phyloP scores from a whole-genome alignment of 2,113 vertebrate species.

The Anoplopoma fimbria region DNA sequence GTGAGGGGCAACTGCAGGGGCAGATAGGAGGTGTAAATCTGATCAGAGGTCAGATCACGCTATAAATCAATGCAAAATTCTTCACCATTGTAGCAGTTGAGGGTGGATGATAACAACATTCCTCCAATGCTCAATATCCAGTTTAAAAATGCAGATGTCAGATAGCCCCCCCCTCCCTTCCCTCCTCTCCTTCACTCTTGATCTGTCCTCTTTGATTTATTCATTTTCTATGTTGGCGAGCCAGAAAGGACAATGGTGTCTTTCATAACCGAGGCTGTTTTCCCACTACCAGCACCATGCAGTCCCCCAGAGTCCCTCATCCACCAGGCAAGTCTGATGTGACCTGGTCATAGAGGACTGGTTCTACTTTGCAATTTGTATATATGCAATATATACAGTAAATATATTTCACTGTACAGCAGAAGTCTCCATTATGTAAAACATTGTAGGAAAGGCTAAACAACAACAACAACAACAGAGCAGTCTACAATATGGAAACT shows the following conservation, averaged over 20 bases:
- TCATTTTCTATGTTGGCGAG: constrained; percentile 79
- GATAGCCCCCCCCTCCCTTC: constrained; percentile 40
- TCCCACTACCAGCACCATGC: constrained; percentile 71
- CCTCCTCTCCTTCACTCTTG: constrained; percentile 69
- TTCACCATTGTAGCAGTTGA: constrained; percentile 29
- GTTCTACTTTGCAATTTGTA: constrained; percentile 26
- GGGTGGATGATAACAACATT: constrained; percentile 69
- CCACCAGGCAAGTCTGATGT: constrained; percentile 52
- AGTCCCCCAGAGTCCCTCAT: constrained; percentile 66
- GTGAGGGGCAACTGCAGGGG: neutral
- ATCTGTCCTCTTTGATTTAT: constrained; percentile 82
- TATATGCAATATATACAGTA: neutral
- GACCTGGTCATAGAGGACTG: constrained; percentile 60
- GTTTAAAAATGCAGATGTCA: constrained; percentile 80
- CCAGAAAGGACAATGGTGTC: constrained; percentile 74
- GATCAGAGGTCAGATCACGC: constrained; percentile 36
- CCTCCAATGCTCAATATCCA: constrained; percentile 54
- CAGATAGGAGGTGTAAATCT: constrained; percentile 25
- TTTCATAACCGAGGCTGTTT: constrained; percentile 72
- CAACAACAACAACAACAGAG: neutral
- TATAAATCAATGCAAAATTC: constrained; percentile 45
- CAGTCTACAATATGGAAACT: neutral
- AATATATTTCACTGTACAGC: neutral
- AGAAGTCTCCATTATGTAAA: neutral
- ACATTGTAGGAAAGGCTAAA: neutral